These are phyloP conservation scores for Luperina testacea DNA, from an alignment of 2,888 invertebrate species.

Conservation along the genomic window DNA sequence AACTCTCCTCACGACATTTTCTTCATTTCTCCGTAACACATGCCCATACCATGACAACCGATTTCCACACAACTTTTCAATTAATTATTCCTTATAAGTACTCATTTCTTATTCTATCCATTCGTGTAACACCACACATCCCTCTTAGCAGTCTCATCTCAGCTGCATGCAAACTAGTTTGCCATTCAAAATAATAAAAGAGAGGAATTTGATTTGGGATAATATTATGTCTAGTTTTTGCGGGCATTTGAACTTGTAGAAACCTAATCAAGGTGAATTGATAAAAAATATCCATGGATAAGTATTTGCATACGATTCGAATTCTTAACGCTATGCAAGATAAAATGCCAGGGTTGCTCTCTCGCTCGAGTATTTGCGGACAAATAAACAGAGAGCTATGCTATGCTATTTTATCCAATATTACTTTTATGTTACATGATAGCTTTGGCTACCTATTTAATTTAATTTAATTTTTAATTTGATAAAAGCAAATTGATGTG, in stretches of 20 bases:
- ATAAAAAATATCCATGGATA: neutral
- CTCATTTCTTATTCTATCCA: too few species aligned
- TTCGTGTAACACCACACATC: too few species aligned
- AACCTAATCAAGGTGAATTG: neutral
- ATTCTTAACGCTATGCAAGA: neutral
- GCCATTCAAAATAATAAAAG: neutral
- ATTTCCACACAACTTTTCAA: too few species aligned
- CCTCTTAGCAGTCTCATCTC: too few species aligned
- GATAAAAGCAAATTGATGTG: conserved; percentile 10
- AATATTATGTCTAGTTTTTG: neutral
- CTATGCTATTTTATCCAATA: conserved; percentile 7
- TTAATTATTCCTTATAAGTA: too few species aligned
- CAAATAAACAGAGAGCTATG: neutral
- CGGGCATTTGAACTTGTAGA: too few species aligned
- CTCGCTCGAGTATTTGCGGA: conserved; percentile 18
- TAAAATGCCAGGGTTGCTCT: neutral
- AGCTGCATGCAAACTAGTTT: neutral
- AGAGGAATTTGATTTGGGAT: neutral
- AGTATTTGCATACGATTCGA: neutral
- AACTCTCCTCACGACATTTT: too few species aligned
- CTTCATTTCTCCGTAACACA: too few species aligned
- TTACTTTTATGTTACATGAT: conserved; percentile 3
- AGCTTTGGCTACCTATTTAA: neutral
- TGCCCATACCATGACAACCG: too few species aligned
- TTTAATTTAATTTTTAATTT: conserved; percentile 17